These are phyloP conservation scores for Parazoanthus darwini DNA, from an alignment of 92 coral and sea anemone species.

Conservation along the genomic window DNA sequence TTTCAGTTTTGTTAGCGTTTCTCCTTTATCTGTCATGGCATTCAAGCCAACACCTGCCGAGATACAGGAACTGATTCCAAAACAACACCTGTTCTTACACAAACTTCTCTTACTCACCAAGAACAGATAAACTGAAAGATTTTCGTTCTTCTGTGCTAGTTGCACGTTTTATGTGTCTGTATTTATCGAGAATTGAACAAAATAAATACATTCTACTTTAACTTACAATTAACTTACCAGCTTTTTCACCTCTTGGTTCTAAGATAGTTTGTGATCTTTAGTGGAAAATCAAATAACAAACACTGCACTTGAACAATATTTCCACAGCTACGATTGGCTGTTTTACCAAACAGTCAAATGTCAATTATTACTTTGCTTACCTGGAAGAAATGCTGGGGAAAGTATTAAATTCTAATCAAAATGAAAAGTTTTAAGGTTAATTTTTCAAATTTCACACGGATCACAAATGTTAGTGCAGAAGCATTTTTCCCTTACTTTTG, in stretches of 20 bases:
- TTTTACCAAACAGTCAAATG: not conserved
- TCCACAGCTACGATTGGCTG: too few relatives aligned
- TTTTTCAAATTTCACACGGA: too few relatives aligned
- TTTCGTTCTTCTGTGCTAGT: not conserved
- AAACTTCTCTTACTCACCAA: not conserved
- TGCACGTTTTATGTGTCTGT: not conserved
- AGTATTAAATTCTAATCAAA: too few relatives aligned
- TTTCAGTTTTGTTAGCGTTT: not conserved
- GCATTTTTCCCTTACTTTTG: too few relatives aligned
- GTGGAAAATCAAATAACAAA: too few relatives aligned
- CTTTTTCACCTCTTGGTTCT: not conserved
- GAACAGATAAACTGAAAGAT: not conserved
- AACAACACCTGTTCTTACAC: not conserved
- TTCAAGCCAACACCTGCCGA: conserved; percentile 7
- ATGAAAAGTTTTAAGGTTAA: too few relatives aligned
- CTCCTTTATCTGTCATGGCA: conserved; percentile 1
- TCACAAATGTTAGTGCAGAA: too few relatives aligned
- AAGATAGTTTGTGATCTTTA: not conserved
- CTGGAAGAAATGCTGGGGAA: not conserved
- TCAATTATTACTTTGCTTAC: too few relatives aligned
- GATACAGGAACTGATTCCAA: not conserved
- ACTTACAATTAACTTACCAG: too few relatives aligned
- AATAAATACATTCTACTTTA: not conserved
- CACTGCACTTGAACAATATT: not conserved
- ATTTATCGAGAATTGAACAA: too few relatives aligned